Percentiles rank a stretch among this genome's conserved stretches.
phyloP scores from a whole-genome alignment of 1,140 invertebrate genomes.

The Macrosteles quadrilineatus region DNA sequence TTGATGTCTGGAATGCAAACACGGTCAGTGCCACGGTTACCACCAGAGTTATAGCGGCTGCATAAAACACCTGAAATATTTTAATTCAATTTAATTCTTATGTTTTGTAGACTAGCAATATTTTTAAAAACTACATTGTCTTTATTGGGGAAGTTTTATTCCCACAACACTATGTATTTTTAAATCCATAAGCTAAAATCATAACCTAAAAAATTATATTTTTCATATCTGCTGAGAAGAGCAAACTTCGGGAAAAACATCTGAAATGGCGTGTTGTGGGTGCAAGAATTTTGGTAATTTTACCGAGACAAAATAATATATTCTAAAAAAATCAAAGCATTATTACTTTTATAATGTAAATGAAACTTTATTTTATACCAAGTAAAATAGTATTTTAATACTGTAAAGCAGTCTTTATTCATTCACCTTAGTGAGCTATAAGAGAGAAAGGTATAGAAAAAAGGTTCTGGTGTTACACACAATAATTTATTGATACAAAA shows the following conservation, averaged over 20 bases:
- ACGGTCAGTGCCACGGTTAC: slow-evolving; percentile 82
- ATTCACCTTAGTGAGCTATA: too few species aligned
- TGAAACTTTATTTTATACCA: too few species aligned
- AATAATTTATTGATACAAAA: too few species aligned
- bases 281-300: too few species aligned
- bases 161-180: background rate
- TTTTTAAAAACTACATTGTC: background rate
- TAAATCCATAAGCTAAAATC: background rate
- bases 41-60: slow-evolving; percentile 77
- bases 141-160: background rate
- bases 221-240: background rate
- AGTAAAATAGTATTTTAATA: too few species aligned
- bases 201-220: background rate
- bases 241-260: background rate
- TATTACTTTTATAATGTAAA: too few species aligned
- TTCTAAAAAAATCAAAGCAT: too few species aligned
- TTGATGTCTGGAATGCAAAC: slow-evolving; percentile 94
- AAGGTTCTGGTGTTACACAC: too few species aligned
- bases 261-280: too few species aligned
- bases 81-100: background rate
- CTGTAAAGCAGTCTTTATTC: too few species aligned
- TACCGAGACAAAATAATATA: too few species aligned
- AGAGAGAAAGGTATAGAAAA: too few species aligned
- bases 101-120: background rate
- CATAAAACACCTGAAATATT: slow-evolving; percentile 63